These are phyloP conservation scores for Regulus satrapa DNA, from an alignment of 2,113 vertebrate species.

Conservation along the genomic window DNA sequence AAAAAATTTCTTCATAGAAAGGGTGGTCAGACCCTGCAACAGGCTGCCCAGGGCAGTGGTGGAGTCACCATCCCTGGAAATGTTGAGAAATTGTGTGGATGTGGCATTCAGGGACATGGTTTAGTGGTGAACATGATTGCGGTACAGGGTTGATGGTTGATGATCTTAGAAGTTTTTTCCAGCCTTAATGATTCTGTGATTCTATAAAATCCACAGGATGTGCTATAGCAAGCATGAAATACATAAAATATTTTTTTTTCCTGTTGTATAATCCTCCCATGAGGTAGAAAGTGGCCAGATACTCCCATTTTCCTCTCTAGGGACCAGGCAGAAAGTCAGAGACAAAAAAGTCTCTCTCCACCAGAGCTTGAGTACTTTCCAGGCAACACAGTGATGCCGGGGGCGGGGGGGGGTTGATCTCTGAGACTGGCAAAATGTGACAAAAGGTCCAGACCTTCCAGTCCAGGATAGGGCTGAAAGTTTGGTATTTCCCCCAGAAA, in stretches of 20 bases:
- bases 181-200: background rate
- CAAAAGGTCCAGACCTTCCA: background rate
- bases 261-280: background rate
- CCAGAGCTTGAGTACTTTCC: background rate
- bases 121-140: background rate
- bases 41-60: background rate
- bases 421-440: background rate
- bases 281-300: background rate
- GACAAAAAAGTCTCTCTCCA: background rate
- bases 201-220: background rate
- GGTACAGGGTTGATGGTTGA: fast-evolving
- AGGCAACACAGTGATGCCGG: fast-evolving
- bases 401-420: fast-evolving
- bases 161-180: background rate
- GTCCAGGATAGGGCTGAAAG: background rate
- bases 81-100: background rate
- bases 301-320: background rate
- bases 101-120: background rate
- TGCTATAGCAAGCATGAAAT: background rate
- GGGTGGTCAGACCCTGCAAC: background rate
- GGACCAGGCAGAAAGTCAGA: background rate
- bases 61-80: background rate
- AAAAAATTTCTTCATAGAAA: background rate
- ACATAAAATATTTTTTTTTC: background rate
- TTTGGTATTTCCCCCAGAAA: background rate